These are phyloP conservation scores for Ptychoptera albimana DNA, from an alignment of 2,888 invertebrate genomes.

Conservation along the genomic window DNA sequence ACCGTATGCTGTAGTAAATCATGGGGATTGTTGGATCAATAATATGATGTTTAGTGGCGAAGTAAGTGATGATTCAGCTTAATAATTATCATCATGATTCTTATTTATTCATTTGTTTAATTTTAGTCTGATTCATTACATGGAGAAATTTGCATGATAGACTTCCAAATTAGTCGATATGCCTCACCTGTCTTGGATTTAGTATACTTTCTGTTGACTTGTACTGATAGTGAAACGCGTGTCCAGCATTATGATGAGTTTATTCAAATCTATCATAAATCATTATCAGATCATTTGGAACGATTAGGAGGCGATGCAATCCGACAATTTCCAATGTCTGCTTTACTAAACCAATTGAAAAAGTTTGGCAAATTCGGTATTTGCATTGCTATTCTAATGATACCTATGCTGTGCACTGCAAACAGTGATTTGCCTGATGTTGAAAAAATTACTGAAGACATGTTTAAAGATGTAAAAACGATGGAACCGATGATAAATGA, in stretches of 20 bases:
- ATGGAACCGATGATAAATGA: neutral
- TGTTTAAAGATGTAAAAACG: neutral
- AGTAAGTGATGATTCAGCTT: too few species aligned
- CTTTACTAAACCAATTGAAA: slow-evolving; percentile 7
- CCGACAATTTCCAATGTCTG: slow-evolving; percentile 8
- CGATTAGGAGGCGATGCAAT: slow-evolving; percentile 7
- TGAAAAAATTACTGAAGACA: slow-evolving; percentile 5
- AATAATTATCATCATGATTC: too few species aligned
- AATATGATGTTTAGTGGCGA: slow-evolving; percentile 8
- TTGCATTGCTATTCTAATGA: slow-evolving; percentile 2
- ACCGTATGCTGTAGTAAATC: slow-evolving; percentile 8
- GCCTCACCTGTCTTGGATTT: slow-evolving; percentile 9
- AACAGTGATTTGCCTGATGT: slow-evolving; percentile 6
- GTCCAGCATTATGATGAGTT: slow-evolving; percentile 8
- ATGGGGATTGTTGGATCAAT: slow-evolving; percentile 10
- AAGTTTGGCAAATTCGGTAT: slow-evolving; percentile 8
- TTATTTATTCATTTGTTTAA: too few species aligned
- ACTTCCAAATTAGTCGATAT: slow-evolving; percentile 9
- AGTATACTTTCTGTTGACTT: slow-evolving; percentile 6
- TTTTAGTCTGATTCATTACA: too few species aligned
- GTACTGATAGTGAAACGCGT: slow-evolving; percentile 8
- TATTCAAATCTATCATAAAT: slow-evolving; percentile 7
- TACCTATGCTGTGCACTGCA: slow-evolving; percentile 6
- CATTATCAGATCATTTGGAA: slow-evolving; percentile 8
- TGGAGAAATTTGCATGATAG: slow-evolving; percentile 4